A percentile compares a stretch with the other conserved stretches of the same genome.
Evolutionary conservation across 1,140 invertebrate species (phyloP).

Genomic region (Phortica variegata): DNA sequence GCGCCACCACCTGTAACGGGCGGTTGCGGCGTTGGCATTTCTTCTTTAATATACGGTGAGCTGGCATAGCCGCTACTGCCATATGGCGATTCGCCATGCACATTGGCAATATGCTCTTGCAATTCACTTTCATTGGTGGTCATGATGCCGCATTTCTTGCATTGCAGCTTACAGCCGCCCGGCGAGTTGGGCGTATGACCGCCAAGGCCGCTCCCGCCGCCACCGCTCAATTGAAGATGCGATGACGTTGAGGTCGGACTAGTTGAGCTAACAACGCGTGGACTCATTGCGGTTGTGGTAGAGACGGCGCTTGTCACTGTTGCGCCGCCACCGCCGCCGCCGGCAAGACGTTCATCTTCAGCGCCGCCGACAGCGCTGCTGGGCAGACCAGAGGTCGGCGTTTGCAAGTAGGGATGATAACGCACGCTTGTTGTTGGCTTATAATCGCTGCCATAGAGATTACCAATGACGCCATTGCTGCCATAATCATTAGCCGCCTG

Average conservation of each 20-base stretch:
- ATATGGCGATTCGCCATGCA: constrained; percentile 64
- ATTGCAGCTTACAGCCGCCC: constrained; percentile 62
- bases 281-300: constrained; percentile 43
- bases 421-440: constrained; percentile 28
- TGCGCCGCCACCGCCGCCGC: constrained; percentile 1
- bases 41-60: constrained; percentile 55
- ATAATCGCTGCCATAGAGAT: constrained; percentile 14
- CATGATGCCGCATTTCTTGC: constrained; percentile 77
- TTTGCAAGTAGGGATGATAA: constrained; percentile 52
- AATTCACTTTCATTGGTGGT: constrained; percentile 71
- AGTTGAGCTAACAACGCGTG: constrained; percentile 52
- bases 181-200: constrained; percentile 65
- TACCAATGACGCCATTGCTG: constrained; percentile 11
- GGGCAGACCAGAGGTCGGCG: constrained; percentile 30
- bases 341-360: background rate
- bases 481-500: constrained; percentile 20
- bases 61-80: constrained; percentile 52
- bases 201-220: constrained; percentile 57
- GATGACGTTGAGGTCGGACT: constrained; percentile 47
- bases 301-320: constrained; percentile 19
- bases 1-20: constrained; percentile 58
- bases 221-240: constrained; percentile 42
- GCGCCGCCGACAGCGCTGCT: background rate
- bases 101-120: constrained; percentile 70
- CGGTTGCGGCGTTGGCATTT: constrained; percentile 44